phyloP scores from a whole-genome alignment of 1,140 invertebrate species.

The Heliconius nattereri region DNA sequence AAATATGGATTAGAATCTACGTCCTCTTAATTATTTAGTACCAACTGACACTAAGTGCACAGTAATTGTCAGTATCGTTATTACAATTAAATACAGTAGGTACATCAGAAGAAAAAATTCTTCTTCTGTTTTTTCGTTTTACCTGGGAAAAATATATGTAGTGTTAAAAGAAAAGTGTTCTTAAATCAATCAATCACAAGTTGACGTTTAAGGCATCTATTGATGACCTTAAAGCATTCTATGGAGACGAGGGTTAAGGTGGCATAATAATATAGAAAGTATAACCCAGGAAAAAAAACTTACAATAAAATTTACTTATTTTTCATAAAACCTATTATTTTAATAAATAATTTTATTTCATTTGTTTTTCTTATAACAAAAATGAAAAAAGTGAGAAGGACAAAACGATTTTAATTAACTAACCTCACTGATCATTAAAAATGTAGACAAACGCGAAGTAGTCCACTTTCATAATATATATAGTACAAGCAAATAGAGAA shows the following conservation, averaged over 20 bases:
- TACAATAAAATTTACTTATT: slow-evolving; percentile 4
- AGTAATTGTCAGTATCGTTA: too few species aligned
- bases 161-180: slow-evolving; percentile 10
- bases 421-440: too few species aligned
- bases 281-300: background rate
- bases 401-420: too few species aligned
- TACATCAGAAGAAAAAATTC: too few species aligned
- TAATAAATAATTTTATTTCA: background rate
- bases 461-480: too few species aligned
- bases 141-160: background rate
- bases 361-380: background rate
- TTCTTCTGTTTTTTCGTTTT: too few species aligned
- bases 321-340: background rate
- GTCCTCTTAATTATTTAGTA: background rate
- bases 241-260: background rate
- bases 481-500: too few species aligned
- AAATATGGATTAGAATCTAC: too few species aligned
- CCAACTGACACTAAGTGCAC: too few species aligned
- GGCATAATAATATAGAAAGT: background rate
- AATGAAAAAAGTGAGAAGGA: too few species aligned
- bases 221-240: slow-evolving; percentile 1
- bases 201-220: slow-evolving; percentile 14
- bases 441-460: too few species aligned
- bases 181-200: slow-evolving; percentile 21
- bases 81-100: too few species aligned